Evolutionary conservation across 2,797 vertebrate genomes (phyloP).

Genomic region (Alfaro cultratus): DNA sequence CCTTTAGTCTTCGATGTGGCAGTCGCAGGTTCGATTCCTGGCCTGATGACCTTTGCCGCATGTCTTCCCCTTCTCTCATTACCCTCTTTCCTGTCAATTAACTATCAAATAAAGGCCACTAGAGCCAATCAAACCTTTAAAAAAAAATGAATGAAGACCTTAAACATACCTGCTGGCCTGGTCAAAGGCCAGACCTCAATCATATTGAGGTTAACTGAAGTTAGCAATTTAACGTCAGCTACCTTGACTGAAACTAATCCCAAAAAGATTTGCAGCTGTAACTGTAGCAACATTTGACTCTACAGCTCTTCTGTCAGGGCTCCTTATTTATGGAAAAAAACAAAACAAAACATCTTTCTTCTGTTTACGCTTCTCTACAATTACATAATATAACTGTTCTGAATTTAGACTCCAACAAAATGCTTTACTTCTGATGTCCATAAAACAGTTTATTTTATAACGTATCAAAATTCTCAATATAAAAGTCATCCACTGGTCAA

Average conservation of each 20-base stretch:
- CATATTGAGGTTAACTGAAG: background rate
- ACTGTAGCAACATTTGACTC: background rate
- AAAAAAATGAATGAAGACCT: no score
- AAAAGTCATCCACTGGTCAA: background rate
- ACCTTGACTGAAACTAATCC: background rate
- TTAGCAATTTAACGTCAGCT: background rate
- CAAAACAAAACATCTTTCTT: no score
- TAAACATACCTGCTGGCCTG: background rate
- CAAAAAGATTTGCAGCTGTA: background rate
- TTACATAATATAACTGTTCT: background rate
- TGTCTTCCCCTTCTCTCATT: no score
- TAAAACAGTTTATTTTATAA: background rate
- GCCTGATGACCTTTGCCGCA: no score
- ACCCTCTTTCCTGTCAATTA: no score
- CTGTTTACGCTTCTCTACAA: no score
- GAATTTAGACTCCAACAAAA: background rate
- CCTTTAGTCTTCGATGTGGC: no score
- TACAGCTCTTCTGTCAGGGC: background rate
- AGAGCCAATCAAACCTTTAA: no score
- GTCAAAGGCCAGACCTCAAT: background rate
- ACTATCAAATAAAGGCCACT: no score
- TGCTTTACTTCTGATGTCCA: background rate
- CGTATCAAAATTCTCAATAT: background rate
- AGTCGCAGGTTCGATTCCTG: no score
- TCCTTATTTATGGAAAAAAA: no score